Base-by-base conservation (phyloP, 2,797 vertebrate genomes). In the Chelon labrosus region DNA sequence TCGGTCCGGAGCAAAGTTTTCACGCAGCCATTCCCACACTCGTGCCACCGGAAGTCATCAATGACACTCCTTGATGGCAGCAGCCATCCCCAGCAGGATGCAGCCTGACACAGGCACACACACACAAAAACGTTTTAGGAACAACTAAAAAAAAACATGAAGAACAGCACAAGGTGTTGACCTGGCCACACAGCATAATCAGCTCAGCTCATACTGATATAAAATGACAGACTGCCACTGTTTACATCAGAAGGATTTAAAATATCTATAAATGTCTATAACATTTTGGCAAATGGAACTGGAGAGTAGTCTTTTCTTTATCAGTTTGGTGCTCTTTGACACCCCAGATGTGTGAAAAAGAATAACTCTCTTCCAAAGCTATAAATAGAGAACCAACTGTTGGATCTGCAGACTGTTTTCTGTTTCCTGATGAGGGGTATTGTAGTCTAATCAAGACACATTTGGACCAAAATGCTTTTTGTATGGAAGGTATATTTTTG, bases 371-470 rank as follows among this genome's bases (percentile, higher is more conserved):
- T 65, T 1, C 19, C 0, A 14, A 31, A 57, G 37, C 65, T 71
- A 69, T 65, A 63, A 83, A 71, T 70, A 84, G 41, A 59, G 31
- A 61, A 63, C 47, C 50, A 70, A 38, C 17, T 22, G 58, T 39
- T 62, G 42, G 46, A 42, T 58, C 54, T 71, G 44, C 46, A 62
- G 16, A 58, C 47, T 70, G 14, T 35, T 39, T 71, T 68, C 56
- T 64, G 62, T 27, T 66, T 78, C 42, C 37, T 74, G 74, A 59
- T 80, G 16, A 72, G 59, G 49, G 58, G 7, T 50, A 55, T 60
- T 80, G 62, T 70, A 68, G 54, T 69, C 10, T 31, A 73, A 83
- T 81, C 60, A 82, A 57, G 46, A 57, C 44, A 51, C 20, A 14
- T 54, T 47, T 44, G 9, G 27, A 41, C 39, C 35, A 3, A 60